Percentiles rank a stretch among this genome's conserved stretches.
phyloP scores from a whole-genome alignment of 2,113 vertebrate genomes.

The Pygathrix nemaeus region DNA sequence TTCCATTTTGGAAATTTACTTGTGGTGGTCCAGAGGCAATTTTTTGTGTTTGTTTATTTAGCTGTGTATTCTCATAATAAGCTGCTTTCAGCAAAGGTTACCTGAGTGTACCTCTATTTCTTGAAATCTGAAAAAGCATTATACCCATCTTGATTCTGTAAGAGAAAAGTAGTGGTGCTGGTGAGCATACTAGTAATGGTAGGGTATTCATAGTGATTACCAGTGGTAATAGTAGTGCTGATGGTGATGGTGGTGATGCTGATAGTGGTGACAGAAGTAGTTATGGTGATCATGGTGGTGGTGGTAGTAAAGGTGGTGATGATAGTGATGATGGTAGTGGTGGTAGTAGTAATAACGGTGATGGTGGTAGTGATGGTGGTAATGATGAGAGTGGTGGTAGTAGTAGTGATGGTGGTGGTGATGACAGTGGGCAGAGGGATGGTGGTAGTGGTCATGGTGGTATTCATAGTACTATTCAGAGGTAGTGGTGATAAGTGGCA shows the following conservation, averaged over 20 bases:
- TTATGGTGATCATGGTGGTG: neutral
- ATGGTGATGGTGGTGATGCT: rapidly evolving
- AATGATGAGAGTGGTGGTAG: rapidly evolving
- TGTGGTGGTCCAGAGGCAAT: neutral
- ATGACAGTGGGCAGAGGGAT: neutral
- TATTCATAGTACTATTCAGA: rapidly evolving
- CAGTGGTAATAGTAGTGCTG: rapidly evolving
- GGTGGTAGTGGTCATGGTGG: rapidly evolving
- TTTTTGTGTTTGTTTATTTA: neutral
- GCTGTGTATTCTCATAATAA: neutral
- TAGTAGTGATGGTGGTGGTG: too few species aligned
- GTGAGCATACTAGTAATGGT: neutral
- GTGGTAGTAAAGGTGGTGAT: too few species aligned
- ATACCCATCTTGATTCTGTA: neutral
- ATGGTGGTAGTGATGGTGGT: too few species aligned
- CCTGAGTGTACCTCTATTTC: neutral
- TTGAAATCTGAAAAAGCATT: neutral
- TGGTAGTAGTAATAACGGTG: neutral
- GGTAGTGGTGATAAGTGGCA: too few species aligned
- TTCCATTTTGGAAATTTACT: neutral
- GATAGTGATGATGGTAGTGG: rapidly evolving
- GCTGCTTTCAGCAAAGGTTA: neutral
- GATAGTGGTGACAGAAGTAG: too few species aligned
- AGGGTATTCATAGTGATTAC: neutral
- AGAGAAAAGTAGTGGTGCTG: neutral